phyloP scores from a whole-genome alignment of 2,888 invertebrate species.

The Helleia helle region DNA sequence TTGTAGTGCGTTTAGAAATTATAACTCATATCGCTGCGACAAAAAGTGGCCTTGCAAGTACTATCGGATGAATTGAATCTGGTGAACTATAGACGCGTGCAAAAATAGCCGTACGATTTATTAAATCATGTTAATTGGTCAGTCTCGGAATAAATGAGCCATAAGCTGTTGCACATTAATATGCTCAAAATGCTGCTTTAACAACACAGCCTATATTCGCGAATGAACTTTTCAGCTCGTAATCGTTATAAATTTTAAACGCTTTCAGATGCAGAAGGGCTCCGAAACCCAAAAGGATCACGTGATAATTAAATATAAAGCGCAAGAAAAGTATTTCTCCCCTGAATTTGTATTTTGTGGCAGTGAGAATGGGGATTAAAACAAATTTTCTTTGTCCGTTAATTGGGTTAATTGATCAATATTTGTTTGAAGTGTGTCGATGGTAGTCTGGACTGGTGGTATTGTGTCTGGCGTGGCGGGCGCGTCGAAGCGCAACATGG shows the following conservation, averaged over 20 bases:
- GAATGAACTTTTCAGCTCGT: no score
- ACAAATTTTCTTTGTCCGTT: no score
- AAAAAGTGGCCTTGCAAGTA: not conserved
- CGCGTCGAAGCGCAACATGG: conserved; percentile 41
- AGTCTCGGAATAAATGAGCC: not conserved
- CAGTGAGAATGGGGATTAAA: no score
- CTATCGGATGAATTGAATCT: not conserved
- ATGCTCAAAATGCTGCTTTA: not conserved
- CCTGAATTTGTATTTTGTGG: not conserved
- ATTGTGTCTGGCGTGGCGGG: conserved; percentile 40
- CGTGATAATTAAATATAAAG: not conserved
- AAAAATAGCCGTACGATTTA: conserved; percentile 5
- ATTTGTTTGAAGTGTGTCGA: no score
- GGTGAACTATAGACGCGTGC: conserved; percentile 2
- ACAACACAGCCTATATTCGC: not conserved
- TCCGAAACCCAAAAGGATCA: not conserved
- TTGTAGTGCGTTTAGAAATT: conserved; percentile 7
- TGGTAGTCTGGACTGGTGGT: conserved; percentile 41
- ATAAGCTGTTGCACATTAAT: not conserved
- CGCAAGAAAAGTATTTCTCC: not conserved
- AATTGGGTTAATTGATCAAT: no score
- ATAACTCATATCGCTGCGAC: conserved; percentile 4
- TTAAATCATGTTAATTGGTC: conserved; percentile 3
- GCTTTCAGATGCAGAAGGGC: not conserved
- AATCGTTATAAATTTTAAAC: not conserved